Base-by-base conservation (phyloP, 2,888 invertebrate species). In the Sipunculus nudus region DNA sequence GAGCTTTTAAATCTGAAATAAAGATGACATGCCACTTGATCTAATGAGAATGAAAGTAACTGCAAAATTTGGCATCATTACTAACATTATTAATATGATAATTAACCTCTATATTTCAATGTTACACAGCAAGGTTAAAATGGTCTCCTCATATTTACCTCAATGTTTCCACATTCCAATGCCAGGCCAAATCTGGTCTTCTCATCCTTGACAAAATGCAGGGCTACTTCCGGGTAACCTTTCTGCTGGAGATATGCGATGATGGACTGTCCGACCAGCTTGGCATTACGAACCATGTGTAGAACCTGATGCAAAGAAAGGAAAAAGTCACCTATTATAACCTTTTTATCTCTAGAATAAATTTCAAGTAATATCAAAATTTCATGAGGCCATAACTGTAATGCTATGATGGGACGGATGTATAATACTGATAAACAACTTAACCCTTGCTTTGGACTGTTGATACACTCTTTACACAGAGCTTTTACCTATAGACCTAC, bases 181-280 rank as follows among this genome's bases (percentile, higher is more conserved):
- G 99, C 98, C 59, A 99, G 85, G 0, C 95, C 92, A 78, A 99
- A 93, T 23, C 96, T 88, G 0, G 98, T 99, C 81, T 96, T 96
- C 68, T 98, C 94, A 82, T 99, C 98, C 84, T 99, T 98, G 1
- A 99, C 99, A 85, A 99, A 99, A 85, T 99, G 98, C 3, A 99
- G 87, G 0, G 99, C 99, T 10, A 99, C 96, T 85, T 99, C 98
- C 0, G 99, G 98, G 82, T 98, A 99, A 1, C 98, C 97, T 85
- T 99, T 99, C 84, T 97, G 96, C 84, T 99, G 98, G 60, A 99
- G 86, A 80, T 99, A 99, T 0, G 98, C 94, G 76, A 99, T 99
- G 77, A 99, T 99, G 58, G 97, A 96, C 86, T 99, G 99, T 0
- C 99, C 99, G 13, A 99, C 96, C 0, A 99, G 87, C 75, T 96